Evolutionary conservation across 2,113 vertebrate species (phyloP).

Genomic region (Microtus richardsoni): DNA sequence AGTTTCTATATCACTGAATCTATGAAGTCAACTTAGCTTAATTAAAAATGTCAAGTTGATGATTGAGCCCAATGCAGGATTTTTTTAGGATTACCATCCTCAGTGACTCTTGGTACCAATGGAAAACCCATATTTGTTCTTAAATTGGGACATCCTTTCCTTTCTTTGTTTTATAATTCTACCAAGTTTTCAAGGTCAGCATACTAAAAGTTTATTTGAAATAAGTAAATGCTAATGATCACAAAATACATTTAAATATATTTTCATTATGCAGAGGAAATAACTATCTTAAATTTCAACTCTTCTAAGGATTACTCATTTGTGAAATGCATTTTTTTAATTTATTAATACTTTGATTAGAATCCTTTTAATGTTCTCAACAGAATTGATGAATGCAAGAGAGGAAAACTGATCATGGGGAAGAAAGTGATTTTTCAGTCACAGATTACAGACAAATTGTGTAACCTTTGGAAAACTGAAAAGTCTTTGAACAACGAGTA

Average conservation of each 20-base stretch:
- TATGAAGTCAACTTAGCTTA: background rate
- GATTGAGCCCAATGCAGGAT: background rate
- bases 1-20: background rate
- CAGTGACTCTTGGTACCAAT: accelerated
- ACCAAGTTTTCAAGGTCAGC: slow-evolving; percentile 4
- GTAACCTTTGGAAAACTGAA: slow-evolving; percentile 60
- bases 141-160: background rate
- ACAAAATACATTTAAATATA: slow-evolving; percentile 45
- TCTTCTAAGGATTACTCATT: slow-evolving; percentile 32
- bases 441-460: slow-evolving; percentile 52
- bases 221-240: slow-evolving; percentile 15
- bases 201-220: background rate
- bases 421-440: slow-evolving; percentile 44
- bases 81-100: background rate
- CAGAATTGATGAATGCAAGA: slow-evolving; percentile 51
- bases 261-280: slow-evolving; percentile 53
- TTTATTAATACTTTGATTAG: slow-evolving; percentile 77
- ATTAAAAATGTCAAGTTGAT: background rate
- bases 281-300: slow-evolving; percentile 52
- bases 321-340: slow-evolving; percentile 62
- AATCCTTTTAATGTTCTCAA: slow-evolving; percentile 54
- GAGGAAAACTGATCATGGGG: slow-evolving; percentile 65
- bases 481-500: slow-evolving; percentile 58
- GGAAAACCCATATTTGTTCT: background rate
- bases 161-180: background rate